Evolutionary conservation across 2,797 vertebrate genomes (phyloP), one percentile per base, ranked within the genome.

Genomic region (Anas flavirostris): DNA sequence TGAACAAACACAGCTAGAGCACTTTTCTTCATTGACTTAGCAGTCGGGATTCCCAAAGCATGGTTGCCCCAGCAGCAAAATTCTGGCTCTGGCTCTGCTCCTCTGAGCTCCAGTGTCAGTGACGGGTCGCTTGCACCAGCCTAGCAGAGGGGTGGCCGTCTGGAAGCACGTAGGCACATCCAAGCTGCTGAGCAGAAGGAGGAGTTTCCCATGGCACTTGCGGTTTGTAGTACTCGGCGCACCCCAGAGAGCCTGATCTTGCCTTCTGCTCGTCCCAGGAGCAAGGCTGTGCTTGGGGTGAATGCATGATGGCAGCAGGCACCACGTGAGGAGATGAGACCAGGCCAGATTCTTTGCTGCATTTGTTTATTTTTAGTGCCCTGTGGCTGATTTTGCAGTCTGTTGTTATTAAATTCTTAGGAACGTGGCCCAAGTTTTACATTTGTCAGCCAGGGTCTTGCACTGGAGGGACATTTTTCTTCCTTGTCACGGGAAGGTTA

Each of bases 311-410:
- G 91, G 84, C 73, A 64, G 77, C 50, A 93, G 81, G 69, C 46
- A 17, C 41, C 91, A 69, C 60, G 28, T 25, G 75, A 39, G 41
- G 74, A 56, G 79, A 50, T 0, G 58, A 50, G 46, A 19, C 43
- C 0, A 17, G 82, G 95, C 74, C 93, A 92, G 59, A 87, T 85
- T 92, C 85, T 62, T 95, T 58, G 16, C 2, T 28, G 75, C 59
- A 3, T 84, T 75, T 93, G 89, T 94, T 94, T 97, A 96, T 96
- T 94, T 97, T 95, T 96, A 96, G 96, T 91, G 6, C 78, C 84
- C 63, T 1, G 1, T 9, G 81, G 80, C 91, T 90, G 87, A 14
- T 53, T 63, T 76, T 58, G 33, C 84, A 88, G 85, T 64, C 77
- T 13, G 68, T 67, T 87, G 72, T 73, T 72, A 25, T 37, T 62